Base-by-base conservation (phyloP, 2,888 invertebrate species). In the Spicauda simplicius region DNA sequence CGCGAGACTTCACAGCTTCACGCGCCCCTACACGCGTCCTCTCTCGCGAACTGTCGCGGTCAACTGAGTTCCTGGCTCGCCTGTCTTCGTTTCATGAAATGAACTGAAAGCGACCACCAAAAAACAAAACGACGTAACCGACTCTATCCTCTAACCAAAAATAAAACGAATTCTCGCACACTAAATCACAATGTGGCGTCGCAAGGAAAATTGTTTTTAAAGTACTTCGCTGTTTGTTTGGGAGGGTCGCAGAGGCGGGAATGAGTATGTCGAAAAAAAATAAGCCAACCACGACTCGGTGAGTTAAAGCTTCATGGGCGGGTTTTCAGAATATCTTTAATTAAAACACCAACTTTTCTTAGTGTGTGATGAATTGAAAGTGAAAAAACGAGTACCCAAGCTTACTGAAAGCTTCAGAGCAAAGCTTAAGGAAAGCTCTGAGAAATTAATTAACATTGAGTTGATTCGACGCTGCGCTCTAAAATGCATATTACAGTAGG, bases 191-290 rank as follows among this genome's bases (percentile, higher is more conserved):
- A 60, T 77, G 69, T 82, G 0, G 50, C 1, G 19, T 45, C 54
- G 3, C 18, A 45, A 20, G 10, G 8, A 72, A 84, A 82, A 77
- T 82, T 92, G 91, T 92, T 93, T 91, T 91, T 87, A 86, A 90
- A 90, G 88, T 89, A 83, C 87, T 88, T 80, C 77, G 82, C 83
- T 92, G 90, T 93, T 93, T 93, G 92, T 92, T 93, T 93, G 93
- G 93, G 92, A 91, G 92, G 92, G 91, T 84, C 91, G 80, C 88
- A 88, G 88, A 92, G 93, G 93, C 93, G 93, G 92, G 92, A 93
- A 92, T 92, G 92, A 92, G 87, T 88, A 85, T 86, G 87, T 84
- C 83, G 87, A 91, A 92, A 93, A 92, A 92, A 93, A 92, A 90
- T 91, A 93, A 92, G 85, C 93, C 93, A 93, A 93, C 93, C 93